Base-by-base conservation (phyloP, 1,140 invertebrate genomes). In the Monochamus saltuarius region DNA sequence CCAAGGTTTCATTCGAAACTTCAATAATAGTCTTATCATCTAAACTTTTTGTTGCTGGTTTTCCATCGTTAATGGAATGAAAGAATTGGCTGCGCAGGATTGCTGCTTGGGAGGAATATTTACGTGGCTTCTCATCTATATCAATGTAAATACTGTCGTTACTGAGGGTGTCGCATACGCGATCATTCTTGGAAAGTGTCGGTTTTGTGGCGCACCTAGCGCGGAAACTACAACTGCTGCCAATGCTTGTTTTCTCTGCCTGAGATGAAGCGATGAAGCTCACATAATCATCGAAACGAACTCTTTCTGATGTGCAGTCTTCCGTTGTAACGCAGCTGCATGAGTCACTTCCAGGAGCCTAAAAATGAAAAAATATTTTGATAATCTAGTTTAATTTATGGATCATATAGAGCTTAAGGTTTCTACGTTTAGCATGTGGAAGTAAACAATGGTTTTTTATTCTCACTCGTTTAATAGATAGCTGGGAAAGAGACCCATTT, bases 221-320 rank as follows among this genome's bases (percentile, higher is more conserved):
- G 7, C 71, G 62, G 59, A 71, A 74, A 58, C 73, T 75, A 56
- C 73, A 73, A 51, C 73, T 75, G 62, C 73, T 75, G n/a, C 72
- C 72, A 10, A 75, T 75, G 56, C 73, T 75, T 0, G 68, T 64
- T 64, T 75, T 75, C 42, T 74, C 73, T 0, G 70, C 69, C 52
- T 72, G 69, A 38, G 64, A 60, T 0, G 70, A 64, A 1, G 64
- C 65, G 16, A 72, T 74, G 42, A 72, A 74, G 56, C 71, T 73
- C 34, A 84, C 78, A 47, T 82, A 82, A 66, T 84, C 81, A 59
- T 84, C 82, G 60, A 84, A 84, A 35, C 81, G 75, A 2, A 84
- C 81, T 0, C 83, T 71, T 66, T 85, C 84, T 0, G 84, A 86
- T 6, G 77, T 79, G 49, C 81, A 81, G 58, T 87, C 85, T 59